Base-by-base conservation (phyloP, 2,888 invertebrate genomes). In the Zaprionus obscuricornis region DNA sequence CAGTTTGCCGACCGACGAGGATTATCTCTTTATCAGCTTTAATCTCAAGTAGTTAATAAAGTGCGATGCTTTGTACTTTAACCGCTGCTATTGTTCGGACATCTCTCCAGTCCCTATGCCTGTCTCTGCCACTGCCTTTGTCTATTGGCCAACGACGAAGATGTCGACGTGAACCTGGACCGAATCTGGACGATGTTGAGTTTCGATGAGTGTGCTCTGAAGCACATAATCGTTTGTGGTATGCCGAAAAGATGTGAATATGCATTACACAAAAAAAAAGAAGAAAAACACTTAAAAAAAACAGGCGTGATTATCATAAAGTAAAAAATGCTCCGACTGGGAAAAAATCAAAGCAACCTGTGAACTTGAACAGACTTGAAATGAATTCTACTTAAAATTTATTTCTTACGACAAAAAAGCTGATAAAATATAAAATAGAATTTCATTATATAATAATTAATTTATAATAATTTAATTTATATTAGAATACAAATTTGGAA, bases 11-110 rank as follows among this genome's bases (percentile, higher is more conserved):
- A 71, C 79, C 75, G 67, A 65, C 60, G 54, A 57, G 77, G 88
- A 88, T 88, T 88, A 88, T 87, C 88, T 87, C 81, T 83, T 88
- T 88, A 88, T 88, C 88, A 87, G 88, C 66, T 78, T 72, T 88
- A 88, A 88, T 88, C 88, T 88, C 88, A 88, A 88, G 88, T 88
- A 88, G 87, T 88, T 88, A 88, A 88, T 88, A 88, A 88, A 88
- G 88, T 88, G 88, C 87, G 74, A 83, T 79, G 81, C 85, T 88
- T 88, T 88, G 88, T 88, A 79, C 79, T 87, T 76, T 68, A 70
- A 72, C 88, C 88, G 88, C 79, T 73, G 51, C 65, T 66, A 77
- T 86, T 88, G 84, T 86, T 71, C 66, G 26, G 26, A 10, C 17
- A 24, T 27, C 13, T 14, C 6, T 20, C 22, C 18, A 3, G 20